Conservation (phyloP, 2,797 vertebrate genomes). For the Erethizon dorsatum region DNA sequence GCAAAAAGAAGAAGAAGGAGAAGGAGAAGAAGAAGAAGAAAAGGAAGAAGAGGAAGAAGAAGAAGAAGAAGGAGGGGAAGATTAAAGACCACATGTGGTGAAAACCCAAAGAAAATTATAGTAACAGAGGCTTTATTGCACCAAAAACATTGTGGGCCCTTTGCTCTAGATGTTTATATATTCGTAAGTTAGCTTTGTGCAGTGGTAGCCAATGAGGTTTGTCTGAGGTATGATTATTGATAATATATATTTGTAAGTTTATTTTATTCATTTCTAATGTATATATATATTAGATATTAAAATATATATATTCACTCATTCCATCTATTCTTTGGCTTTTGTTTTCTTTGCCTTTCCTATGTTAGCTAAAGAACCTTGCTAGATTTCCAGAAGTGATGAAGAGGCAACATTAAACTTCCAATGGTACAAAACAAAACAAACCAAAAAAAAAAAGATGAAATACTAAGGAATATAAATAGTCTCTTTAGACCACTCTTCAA, state of each 20-base stretch:
- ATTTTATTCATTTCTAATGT: conserved; percentile 43
- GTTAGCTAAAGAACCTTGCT: background rate
- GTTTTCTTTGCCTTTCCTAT: background rate
- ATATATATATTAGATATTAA: background rate
- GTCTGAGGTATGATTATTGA: no score
- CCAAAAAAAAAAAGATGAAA: background rate
- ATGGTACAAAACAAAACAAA: background rate
- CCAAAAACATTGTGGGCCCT: background rate
- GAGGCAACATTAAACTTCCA: background rate
- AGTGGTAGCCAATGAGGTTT: no score
- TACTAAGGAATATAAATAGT: conserved; percentile 15
- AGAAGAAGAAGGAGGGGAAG: no score
- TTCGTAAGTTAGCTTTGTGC: background rate
- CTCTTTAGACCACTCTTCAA: background rate
- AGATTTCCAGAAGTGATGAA: conserved; percentile 20
- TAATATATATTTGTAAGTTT: conserved; percentile 6
- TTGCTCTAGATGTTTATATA: conserved; percentile 5
- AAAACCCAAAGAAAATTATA: background rate
- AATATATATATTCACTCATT: background rate
- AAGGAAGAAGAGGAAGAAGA: background rate
- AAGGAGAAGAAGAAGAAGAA: background rate
- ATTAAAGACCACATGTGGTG: background rate
- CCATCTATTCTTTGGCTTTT: background rate
- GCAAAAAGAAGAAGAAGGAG: no score
- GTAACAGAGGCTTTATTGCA: background rate